Conservation (phyloP, 2,888 invertebrate species). For the Thyatira batis region DNA sequence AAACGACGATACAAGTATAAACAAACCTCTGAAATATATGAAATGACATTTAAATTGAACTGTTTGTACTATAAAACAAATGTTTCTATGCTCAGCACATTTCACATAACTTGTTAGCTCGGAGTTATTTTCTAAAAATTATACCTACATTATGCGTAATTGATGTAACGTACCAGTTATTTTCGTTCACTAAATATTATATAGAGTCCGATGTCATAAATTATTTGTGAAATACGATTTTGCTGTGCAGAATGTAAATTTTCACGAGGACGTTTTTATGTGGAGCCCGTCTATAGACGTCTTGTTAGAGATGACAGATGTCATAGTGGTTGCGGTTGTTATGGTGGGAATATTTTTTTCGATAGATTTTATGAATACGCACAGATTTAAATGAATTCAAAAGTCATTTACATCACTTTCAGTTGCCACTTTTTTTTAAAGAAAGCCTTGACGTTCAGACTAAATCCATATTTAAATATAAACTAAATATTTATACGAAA, state of each 20-base stretch:
- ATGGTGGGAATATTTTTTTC: not conserved
- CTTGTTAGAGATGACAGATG: not conserved
- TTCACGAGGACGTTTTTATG: not conserved
- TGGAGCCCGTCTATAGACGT: not conserved
- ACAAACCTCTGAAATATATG: too few relatives aligned
- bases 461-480: too few relatives aligned
- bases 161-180: conserved; percentile 66
- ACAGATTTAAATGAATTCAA: too few relatives aligned
- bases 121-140: conserved; percentile 42
- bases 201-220: conserved; percentile 10
- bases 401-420: too few relatives aligned
- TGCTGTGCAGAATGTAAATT: not conserved
- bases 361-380: too few relatives aligned
- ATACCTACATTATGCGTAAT: conserved; percentile 54
- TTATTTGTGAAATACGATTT: not conserved
- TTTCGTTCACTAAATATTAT: conserved; percentile 26
- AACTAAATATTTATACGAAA: too few relatives aligned
- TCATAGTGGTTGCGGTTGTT: not conserved
- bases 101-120: conserved; percentile 33
- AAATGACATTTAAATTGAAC: too few relatives aligned
- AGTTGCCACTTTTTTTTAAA: too few relatives aligned
- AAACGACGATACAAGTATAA: too few relatives aligned
- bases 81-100: conserved; percentile 35
- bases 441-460: too few relatives aligned
- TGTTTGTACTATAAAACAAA: conserved; percentile 19